Percentiles rank a stretch among this genome's conserved stretches.
Evolutionary conservation across 2,797 vertebrate species (phyloP).

Genomic region (Mastacembelus armatus): DNA sequence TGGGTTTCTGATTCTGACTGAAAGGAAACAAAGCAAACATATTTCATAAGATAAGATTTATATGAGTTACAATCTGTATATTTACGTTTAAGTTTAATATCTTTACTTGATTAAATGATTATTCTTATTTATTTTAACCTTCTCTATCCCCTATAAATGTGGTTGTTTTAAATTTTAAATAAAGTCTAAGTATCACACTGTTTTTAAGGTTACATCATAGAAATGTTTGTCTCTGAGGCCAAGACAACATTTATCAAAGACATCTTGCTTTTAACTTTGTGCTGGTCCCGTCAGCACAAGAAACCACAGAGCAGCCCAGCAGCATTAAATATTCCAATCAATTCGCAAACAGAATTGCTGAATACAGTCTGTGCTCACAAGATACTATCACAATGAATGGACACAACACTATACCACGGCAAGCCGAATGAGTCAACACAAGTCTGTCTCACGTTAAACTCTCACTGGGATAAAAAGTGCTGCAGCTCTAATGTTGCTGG

Average conservation of each 20-base stretch:
- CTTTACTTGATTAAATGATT: no score
- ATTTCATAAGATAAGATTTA: no score
- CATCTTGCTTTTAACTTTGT: slow-evolving; percentile 40
- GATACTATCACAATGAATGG: slow-evolving; percentile 50
- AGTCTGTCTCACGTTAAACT: slow-evolving; percentile 49
- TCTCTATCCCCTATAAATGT: no score
- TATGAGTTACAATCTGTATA: no score
- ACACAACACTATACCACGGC: slow-evolving; percentile 39
- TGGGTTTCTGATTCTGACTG: no score
- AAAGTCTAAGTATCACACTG: slow-evolving; percentile 15
- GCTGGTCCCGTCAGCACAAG: slow-evolving; percentile 32
- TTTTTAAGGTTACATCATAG: slow-evolving; percentile 26
- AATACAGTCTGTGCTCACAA: slow-evolving; percentile 20
- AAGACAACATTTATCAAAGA: slow-evolving; percentile 34
- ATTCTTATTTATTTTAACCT: no score
- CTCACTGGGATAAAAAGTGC: slow-evolving; percentile 34
- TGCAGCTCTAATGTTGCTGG: slow-evolving; percentile 38
- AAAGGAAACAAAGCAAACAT: no score
- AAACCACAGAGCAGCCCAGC: slow-evolving; percentile 38
- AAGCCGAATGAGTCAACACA: slow-evolving; percentile 50
- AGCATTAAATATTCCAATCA: slow-evolving; percentile 44
- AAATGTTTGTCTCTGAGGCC: slow-evolving; percentile 24
- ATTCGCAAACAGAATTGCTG: slow-evolving; percentile 39
- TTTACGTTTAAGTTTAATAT: no score
- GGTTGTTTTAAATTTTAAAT: no score